phyloP scores from a whole-genome alignment of 2,113 vertebrate genomes.

The Phalacrocorax pelagicus region DNA sequence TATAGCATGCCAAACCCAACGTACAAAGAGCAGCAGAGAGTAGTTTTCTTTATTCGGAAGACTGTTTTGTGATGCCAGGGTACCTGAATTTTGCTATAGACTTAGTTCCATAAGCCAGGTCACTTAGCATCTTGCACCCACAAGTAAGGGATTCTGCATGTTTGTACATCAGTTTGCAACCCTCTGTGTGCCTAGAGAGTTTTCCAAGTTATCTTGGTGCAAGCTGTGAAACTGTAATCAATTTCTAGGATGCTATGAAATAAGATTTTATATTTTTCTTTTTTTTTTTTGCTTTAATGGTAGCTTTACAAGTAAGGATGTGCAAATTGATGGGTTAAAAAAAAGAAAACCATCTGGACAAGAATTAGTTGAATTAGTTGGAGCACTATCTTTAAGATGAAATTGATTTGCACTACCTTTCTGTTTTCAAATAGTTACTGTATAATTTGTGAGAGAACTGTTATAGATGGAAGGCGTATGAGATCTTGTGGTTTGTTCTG shows the following conservation, averaged over 20 bases:
- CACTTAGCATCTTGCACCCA: conserved; percentile 41
- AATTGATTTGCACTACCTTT: conserved; percentile 70
- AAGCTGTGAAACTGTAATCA: conserved; percentile 63
- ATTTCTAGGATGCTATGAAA: conserved; percentile 40
- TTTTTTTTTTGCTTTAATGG: conserved; percentile 48
- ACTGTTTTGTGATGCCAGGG: conserved; percentile 52
- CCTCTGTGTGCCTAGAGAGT: conserved; percentile 18
- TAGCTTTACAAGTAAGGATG: conserved; percentile 64
- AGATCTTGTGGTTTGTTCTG: conserved; percentile 30
- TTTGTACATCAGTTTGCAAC: conserved; percentile 41
- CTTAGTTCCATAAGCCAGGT: conserved; percentile 36
- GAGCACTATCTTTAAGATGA: conserved; percentile 44
- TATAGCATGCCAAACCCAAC: conserved; percentile 47
- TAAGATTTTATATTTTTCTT: background rate
- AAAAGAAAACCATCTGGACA: background rate
- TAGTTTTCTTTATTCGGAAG: conserved; percentile 54
- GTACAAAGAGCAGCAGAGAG: conserved; percentile 31
- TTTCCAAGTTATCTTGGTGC: conserved; percentile 49
- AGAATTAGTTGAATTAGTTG: conserved; percentile 35
- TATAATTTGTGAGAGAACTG: conserved; percentile 43
- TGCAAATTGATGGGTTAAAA: conserved; percentile 51
- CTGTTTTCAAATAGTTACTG: conserved; percentile 56
- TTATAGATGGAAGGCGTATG: background rate
- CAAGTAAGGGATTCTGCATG: conserved; percentile 35
- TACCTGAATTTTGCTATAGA: conserved; percentile 49